phyloP scores from a whole-genome alignment of 1,140 invertebrate genomes.

The Semibalanus balanoides region DNA sequence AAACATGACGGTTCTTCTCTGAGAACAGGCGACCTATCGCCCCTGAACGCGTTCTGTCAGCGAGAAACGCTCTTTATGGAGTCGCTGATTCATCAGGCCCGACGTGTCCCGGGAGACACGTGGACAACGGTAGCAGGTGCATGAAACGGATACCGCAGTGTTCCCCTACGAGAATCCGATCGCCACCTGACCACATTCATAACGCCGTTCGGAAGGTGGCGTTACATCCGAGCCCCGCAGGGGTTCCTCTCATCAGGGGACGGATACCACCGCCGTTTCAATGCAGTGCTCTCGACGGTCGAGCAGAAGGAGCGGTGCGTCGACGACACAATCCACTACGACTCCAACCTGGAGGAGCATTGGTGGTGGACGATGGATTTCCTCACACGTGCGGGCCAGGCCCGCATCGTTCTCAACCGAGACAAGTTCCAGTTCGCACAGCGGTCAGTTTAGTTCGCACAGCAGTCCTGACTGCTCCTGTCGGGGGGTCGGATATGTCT shows the following conservation, averaged over 20 bases:
- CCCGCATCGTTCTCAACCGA: neutral
- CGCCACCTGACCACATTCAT: neutral
- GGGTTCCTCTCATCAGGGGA: neutral
- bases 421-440: neutral
- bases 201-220: neutral
- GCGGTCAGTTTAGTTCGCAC: neutral
- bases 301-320: neutral
- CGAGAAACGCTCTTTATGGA: neutral
- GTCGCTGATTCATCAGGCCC: neutral
- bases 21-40: neutral
- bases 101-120: neutral
- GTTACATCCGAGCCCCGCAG: neutral
- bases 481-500: constrained; percentile 8
- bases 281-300: neutral
- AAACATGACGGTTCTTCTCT: neutral
- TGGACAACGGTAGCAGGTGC: neutral
- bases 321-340: neutral
- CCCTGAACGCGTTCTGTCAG: neutral
- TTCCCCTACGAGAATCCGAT: neutral
- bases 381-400: neutral
- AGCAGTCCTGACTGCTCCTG: constrained; percentile 8
- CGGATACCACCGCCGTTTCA: neutral
- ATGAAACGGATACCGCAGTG: neutral
- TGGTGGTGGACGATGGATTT: neutral
- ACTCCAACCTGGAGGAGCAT: neutral